These are phyloP conservation scores for Cydia strobilella DNA, from an alignment of 1,140 invertebrate genomes.

Conservation along the genomic window DNA sequence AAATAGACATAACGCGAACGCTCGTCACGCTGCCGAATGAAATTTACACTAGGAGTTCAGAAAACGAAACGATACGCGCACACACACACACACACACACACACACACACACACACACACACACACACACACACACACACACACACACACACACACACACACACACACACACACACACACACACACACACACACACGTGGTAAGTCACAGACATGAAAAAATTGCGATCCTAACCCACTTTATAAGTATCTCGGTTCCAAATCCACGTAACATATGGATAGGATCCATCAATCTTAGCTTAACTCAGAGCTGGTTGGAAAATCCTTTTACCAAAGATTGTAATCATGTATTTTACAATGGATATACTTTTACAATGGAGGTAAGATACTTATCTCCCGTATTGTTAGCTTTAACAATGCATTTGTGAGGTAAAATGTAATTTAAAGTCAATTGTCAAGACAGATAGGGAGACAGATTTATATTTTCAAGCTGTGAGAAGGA, in stretches of 20 bases:
- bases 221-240: no score
- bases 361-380: constrained; percentile 14
- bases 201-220: no score
- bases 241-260: neutral
- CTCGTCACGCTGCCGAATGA: no score
- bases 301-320: neutral
- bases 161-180: no score
- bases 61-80: no score
- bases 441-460: neutral
- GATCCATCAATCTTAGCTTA: constrained; percentile 18
- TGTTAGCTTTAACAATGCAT: constrained; percentile 14
- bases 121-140: no score
- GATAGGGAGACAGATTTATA: neutral
- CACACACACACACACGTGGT: no score
- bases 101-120: no score
- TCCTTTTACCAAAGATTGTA: neutral
- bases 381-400: neutral
- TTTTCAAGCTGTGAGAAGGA: neutral
- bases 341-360: neutral
- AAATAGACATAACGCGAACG: no score
- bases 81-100: no score
- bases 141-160: no score
- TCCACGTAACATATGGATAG: neutral
- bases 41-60: no score
- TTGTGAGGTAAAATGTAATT: constrained; percentile 10